Percentiles rank a stretch among this genome's conserved stretches.
Evolutionary conservation across 2,113 vertebrate species (phyloP).

Genomic region (Neogobius melanostomus): DNA sequence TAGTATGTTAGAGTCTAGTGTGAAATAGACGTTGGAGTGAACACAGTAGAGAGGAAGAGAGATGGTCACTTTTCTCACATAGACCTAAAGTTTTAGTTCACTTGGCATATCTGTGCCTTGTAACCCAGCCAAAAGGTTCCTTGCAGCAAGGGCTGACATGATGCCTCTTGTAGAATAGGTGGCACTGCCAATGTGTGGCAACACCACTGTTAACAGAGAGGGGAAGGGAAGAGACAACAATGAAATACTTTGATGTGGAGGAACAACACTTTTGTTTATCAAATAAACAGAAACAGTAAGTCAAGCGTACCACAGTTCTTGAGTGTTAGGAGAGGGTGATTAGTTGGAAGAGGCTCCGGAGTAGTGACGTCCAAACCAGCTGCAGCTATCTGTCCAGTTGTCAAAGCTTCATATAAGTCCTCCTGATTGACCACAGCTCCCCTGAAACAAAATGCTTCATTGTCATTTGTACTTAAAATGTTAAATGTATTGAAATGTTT

Average conservation of each 20-base stretch:
- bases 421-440: constrained; percentile 76
- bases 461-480: neutral
- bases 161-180: constrained; percentile 75
- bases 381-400: constrained; percentile 65
- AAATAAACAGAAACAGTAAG: neutral
- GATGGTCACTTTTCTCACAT: neutral
- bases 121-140: constrained; percentile 76
- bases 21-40: too few relatives aligned
- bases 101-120: constrained; percentile 72
- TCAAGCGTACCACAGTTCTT: constrained; percentile 73
- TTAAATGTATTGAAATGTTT: neutral
- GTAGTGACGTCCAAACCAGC: constrained; percentile 72
- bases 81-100: constrained; percentile 66
- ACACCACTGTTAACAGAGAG: constrained; percentile 63
- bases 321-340: constrained; percentile 72
- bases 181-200: constrained; percentile 78
- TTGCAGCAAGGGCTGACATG: constrained; percentile 76
- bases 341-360: constrained; percentile 75
- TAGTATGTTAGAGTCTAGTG: too few relatives aligned
- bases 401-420: constrained; percentile 73
- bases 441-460: constrained; percentile 37
- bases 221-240: neutral
- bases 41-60: neutral
- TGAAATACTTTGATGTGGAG: neutral
- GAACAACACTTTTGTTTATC: neutral